These are phyloP conservation scores for Spea bombifrons DNA, from an alignment of 2,113 vertebrate genomes.

Conservation along the genomic window DNA sequence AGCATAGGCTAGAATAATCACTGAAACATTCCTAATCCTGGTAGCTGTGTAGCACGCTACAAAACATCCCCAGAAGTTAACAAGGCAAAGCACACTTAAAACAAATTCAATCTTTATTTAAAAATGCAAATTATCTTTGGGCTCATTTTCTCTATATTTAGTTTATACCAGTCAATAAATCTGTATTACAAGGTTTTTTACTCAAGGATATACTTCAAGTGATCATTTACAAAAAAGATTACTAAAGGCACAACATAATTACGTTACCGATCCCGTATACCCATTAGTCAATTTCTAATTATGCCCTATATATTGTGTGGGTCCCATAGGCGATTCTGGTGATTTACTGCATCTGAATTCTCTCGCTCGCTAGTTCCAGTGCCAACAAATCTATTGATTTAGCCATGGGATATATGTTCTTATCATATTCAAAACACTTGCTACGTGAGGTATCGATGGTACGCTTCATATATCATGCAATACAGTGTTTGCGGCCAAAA, in stretches of 20 bases:
- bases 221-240: conserved; percentile 22
- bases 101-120: background rate
- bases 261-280: background rate
- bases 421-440: too few species aligned
- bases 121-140: background rate
- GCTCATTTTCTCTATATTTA: background rate
- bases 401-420: too few species aligned
- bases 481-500: too few species aligned
- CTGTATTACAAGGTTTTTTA: background rate
- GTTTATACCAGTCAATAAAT: conserved; percentile 16
- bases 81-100: background rate
- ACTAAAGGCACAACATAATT: conserved; percentile 2
- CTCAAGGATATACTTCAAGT: conserved; percentile 1
- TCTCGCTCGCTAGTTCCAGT: background rate
- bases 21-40: too few species aligned
- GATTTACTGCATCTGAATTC: background rate
- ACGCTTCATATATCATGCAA: too few species aligned
- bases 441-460: too few species aligned
- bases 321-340: conserved; percentile 1
- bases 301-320: background rate
- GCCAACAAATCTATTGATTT: too few species aligned
- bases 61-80: background rate
- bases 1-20: too few species aligned
- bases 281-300: conserved; percentile 21
- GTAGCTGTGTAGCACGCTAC: too few species aligned